Base-by-base conservation (phyloP, 2,113 vertebrate genomes). In the Regulus satrapa region DNA sequence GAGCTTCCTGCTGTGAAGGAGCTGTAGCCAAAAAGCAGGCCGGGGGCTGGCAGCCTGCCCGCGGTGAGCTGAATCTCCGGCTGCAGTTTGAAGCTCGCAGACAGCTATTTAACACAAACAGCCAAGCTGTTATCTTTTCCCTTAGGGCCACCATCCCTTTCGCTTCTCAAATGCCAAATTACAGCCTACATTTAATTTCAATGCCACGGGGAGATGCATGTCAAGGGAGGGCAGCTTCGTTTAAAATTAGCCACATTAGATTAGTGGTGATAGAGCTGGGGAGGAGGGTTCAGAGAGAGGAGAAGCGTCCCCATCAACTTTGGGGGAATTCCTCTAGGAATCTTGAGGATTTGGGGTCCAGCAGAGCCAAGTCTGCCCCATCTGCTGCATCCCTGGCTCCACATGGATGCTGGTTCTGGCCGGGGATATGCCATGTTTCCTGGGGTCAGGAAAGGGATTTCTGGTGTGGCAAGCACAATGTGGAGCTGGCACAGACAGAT, bases 81-180 rank as follows among this genome's bases (percentile, higher is more conserved):
- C 97, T 89, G 96, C 96, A 96, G 95, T 94, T 94, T 96, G 95
- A 96, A 95, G 96, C 96, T 97, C 71, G 90, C 97, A 97, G 97
- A 94, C 97, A 97, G 97, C 95, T 97, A 95, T 97, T 97, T 96
- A 97, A 97, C 97, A 95, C 97, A 96, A 95, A 94, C 96, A 96
- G 96, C 94, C 95, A 96, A 97, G 97, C 97, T 97, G 97, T 96
- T 97, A 97, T 96, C 97, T 97, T 95, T 91, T 97, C 97, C 97
- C 97, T 97, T 95, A 97, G 97, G 97, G 97, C 97, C 92, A 96
- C 97, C 97, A 96, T 97, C 97, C 94, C 97, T 96, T 97, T 97
- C 82, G 79, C 92, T 97, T 97, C 95, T 97, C 95, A 97, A 97
- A 97, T 94, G 96, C 97, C 97, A 96, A 97, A 97, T 97, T 97